A percentile compares a stretch with the other conserved stretches of the same genome.
phyloP scores from a whole-genome alignment of 2,113 vertebrate species.

The Macroglossus sobrinus region DNA sequence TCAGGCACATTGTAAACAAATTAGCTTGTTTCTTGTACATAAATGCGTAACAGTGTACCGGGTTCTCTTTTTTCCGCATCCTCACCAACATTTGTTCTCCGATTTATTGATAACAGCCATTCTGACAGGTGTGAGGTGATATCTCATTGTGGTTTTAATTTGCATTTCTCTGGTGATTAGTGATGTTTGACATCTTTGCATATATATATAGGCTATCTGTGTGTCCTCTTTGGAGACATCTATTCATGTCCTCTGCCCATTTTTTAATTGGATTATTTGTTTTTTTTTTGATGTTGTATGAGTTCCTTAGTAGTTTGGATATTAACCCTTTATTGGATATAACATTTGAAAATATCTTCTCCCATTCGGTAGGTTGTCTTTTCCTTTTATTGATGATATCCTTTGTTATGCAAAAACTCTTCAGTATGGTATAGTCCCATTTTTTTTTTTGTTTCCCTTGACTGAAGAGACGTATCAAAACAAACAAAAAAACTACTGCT shows the following conservation, averaged over 20 bases:
- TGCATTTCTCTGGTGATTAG: too few relatives aligned
- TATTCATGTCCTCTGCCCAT: neutral
- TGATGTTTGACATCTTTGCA: too few relatives aligned
- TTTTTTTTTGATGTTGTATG: neutral
- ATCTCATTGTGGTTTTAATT: too few relatives aligned
- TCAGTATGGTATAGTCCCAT: neutral
- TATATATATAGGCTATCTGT: too few relatives aligned
- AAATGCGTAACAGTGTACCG: too few relatives aligned
- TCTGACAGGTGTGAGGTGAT: too few relatives aligned
- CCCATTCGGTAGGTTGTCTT: neutral
- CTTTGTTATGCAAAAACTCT: neutral
- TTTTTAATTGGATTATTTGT: neutral
- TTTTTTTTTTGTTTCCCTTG: neutral
- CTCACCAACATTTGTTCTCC: too few relatives aligned
- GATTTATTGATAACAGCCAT: too few relatives aligned
- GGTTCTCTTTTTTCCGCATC: too few relatives aligned
- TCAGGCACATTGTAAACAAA: too few relatives aligned
- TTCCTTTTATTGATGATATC: neutral
- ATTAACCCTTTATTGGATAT: neutral
- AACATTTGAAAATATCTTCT: neutral
- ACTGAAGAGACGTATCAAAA: neutral
- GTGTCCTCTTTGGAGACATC: too few relatives aligned
- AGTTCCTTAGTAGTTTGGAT: neutral
- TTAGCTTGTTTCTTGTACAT: too few relatives aligned
- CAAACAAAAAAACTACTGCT: neutral